These are phyloP conservation scores for Grantiella picta DNA, from an alignment of 2,113 vertebrate genomes.

Conservation along the genomic window DNA sequence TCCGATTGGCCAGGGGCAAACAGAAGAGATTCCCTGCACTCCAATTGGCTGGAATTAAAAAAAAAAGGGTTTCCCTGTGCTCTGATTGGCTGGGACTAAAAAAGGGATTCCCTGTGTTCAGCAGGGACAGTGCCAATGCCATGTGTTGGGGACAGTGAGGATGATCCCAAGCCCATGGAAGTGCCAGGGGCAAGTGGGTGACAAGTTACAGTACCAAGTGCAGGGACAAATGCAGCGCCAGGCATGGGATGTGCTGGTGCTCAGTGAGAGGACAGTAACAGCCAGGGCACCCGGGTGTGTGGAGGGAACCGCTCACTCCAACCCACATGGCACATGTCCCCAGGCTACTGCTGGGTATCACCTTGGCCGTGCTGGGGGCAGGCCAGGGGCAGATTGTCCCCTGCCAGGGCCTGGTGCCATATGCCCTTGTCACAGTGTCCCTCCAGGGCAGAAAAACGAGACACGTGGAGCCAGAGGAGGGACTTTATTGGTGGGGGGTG, in stretches of 20 bases:
- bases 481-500: background rate
- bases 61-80: background rate
- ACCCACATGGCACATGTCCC: background rate
- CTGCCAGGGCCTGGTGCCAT: background rate
- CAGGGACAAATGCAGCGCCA: background rate
- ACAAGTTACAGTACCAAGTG: background rate
- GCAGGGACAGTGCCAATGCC: background rate
- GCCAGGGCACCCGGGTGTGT: rapidly evolving
- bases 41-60: background rate
- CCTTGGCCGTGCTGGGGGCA: background rate
- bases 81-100: background rate
- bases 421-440: background rate
- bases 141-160: too few relatives aligned
- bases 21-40: background rate
- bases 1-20: background rate
- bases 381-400: background rate
- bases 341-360: rapidly evolving
- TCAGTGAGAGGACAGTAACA: background rate
- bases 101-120: background rate
- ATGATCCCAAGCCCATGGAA: background rate
- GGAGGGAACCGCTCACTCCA: background rate
- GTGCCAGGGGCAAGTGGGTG: background rate
- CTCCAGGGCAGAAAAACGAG: background rate
- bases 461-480: rapidly evolving
- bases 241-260: background rate